phyloP scores from a whole-genome alignment of 2,888 invertebrate genomes.

The Apotomis turbidana region DNA sequence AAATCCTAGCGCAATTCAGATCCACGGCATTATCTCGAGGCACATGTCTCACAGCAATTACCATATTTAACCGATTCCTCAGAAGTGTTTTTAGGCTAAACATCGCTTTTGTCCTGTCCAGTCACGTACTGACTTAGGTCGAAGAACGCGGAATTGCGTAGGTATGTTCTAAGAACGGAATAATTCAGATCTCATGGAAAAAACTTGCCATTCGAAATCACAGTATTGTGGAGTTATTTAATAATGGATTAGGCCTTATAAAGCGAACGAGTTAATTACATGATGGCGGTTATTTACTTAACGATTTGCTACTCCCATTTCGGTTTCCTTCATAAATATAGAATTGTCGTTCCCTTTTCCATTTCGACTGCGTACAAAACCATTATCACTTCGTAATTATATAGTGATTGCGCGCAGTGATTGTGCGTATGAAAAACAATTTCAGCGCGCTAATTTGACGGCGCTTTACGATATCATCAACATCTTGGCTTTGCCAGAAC shows the following conservation, averaged over 20 bases:
- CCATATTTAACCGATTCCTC: conserved; percentile 53
- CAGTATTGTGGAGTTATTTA: conserved; percentile 21
- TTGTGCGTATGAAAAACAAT: too few species aligned
- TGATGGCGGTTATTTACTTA: conserved; percentile 9
- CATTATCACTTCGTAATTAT: too few species aligned
- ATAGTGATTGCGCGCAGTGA: too few species aligned
- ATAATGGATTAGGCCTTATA: conserved; percentile 23
- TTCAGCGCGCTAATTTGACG: too few species aligned
- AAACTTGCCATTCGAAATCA: conserved; percentile 35
- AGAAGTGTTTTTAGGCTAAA: conserved; percentile 57
- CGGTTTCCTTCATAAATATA: not conserved
- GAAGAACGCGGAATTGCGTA: conserved; percentile 60
- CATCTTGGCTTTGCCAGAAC: too few species aligned
- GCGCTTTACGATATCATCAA: too few species aligned
- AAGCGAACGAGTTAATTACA: not conserved
- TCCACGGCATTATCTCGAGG: conserved; percentile 22
- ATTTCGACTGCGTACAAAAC: too few species aligned
- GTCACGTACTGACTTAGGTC: conserved; percentile 61
- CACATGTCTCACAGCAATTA: conserved; percentile 53
- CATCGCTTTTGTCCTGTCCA: conserved; percentile 54
- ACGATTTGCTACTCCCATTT: not conserved
- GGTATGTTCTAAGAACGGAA: conserved; percentile 41
- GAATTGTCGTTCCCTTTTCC: too few species aligned
- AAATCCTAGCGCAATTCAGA: conserved; percentile 2
- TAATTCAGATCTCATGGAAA: conserved; percentile 36